phyloP scores from a whole-genome alignment of 2,113 vertebrate species.

The Anser cygnoides region DNA sequence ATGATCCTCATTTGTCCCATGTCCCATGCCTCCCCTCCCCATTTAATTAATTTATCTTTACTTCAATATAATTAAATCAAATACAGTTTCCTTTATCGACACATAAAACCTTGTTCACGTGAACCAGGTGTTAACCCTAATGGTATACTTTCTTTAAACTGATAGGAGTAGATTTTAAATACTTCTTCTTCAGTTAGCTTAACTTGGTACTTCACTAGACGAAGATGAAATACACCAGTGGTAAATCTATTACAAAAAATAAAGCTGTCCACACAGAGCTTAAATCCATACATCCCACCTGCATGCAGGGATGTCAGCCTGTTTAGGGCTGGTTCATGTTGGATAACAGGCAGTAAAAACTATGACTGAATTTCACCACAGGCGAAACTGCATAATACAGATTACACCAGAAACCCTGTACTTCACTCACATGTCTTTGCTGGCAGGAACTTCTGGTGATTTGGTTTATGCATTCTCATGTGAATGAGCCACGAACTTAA shows the following conservation, averaged over 20 bases:
- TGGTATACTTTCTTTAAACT: not conserved
- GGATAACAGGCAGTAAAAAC: not conserved
- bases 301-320: not conserved
- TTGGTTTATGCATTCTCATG: not conserved
- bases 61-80: constrained; percentile 47
- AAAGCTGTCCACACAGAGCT: not conserved
- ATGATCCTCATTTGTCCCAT: not conserved
- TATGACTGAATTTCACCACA: not conserved
- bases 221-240: not conserved
- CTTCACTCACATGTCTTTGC: not conserved
- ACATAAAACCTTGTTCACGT: not conserved
- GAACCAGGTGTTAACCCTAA: not conserved
- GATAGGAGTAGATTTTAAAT: not conserved
- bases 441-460: not conserved
- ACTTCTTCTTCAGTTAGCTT: not conserved
- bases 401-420: not conserved
- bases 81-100: not conserved
- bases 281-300: not conserved
- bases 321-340: not conserved
- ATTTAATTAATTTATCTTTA: constrained; percentile 53
- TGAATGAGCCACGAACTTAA: not conserved
- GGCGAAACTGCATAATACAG: not conserved
- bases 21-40: not conserved
- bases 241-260: not conserved
- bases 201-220: not conserved